phyloP scores from a whole-genome alignment of 2,797 vertebrate genomes.

The Podarcis siculus region DNA sequence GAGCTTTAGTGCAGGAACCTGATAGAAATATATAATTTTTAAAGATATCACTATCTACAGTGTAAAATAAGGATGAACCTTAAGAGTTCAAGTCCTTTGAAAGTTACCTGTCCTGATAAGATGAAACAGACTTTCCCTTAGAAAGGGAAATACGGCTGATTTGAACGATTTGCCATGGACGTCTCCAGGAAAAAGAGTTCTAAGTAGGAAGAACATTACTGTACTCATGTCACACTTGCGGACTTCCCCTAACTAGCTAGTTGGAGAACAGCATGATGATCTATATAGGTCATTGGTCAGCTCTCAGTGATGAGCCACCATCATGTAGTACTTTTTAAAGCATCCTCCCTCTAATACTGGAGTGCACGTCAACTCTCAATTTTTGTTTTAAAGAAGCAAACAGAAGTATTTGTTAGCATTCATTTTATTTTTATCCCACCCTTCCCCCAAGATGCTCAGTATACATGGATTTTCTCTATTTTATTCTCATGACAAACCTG shows the following conservation, averaged over 20 bases:
- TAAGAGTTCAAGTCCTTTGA: not conserved
- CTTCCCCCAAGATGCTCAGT: not conserved
- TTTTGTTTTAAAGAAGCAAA: not conserved
- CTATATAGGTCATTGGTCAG: too few relatives aligned
- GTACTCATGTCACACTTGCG: too few relatives aligned
- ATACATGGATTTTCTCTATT: not conserved
- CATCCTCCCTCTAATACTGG: not conserved
- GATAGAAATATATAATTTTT: not conserved
- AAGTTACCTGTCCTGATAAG: not conserved
- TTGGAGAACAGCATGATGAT: too few relatives aligned
- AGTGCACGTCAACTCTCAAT: not conserved
- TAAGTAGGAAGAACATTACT: too few relatives aligned
- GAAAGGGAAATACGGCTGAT: not conserved
- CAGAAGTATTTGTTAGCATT: not conserved
- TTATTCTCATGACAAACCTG: not conserved
- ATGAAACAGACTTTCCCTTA: not conserved
- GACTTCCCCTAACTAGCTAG: too few relatives aligned
- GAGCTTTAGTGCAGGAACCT: not conserved
- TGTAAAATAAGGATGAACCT: not conserved
- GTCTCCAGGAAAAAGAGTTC: not conserved
- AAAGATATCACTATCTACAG: not conserved
- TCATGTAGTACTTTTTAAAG: not conserved
- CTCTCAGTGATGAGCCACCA: not conserved
- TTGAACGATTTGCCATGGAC: not conserved
- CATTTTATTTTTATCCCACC: not conserved